phyloP scores from a whole-genome alignment of 2,797 vertebrate genomes.

The Tarsius wallacei region DNA sequence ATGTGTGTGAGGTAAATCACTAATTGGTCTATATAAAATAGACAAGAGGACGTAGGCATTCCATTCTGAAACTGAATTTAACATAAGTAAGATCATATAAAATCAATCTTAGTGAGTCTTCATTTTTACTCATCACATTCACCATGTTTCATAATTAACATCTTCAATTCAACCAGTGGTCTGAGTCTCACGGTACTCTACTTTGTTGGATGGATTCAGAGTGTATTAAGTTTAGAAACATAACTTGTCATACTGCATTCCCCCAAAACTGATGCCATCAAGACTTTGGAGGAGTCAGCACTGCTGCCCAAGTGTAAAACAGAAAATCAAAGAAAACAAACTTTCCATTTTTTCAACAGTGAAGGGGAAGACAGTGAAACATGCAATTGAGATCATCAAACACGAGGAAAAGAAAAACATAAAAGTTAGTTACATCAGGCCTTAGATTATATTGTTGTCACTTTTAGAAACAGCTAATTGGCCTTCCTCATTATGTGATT shows the following conservation, averaged over 20 bases:
- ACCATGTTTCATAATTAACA: background rate
- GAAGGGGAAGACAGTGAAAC: background rate
- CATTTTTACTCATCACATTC: background rate
- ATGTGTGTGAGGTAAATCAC: background rate
- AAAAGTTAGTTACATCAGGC: rapidly evolving
- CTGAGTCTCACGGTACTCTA: background rate
- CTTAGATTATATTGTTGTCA: rapidly evolving
- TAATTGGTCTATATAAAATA: background rate
- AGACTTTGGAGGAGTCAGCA: background rate
- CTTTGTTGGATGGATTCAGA: background rate
- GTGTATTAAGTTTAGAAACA: background rate
- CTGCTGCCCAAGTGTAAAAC: background rate
- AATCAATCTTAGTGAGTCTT: background rate
- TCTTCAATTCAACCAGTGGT: background rate
- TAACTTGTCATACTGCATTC: no score
- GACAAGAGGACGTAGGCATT: background rate
- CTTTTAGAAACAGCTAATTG: background rate
- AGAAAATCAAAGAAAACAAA: background rate
- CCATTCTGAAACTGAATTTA: background rate
- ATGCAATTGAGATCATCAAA: rapidly evolving
- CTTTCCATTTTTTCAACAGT: background rate
- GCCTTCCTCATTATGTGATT: background rate
- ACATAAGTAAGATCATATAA: background rate
- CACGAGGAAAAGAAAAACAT: background rate
- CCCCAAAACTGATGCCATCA: background rate